phyloP scores from a whole-genome alignment of 1,140 invertebrate species.

The Lanistes nyassanus region DNA sequence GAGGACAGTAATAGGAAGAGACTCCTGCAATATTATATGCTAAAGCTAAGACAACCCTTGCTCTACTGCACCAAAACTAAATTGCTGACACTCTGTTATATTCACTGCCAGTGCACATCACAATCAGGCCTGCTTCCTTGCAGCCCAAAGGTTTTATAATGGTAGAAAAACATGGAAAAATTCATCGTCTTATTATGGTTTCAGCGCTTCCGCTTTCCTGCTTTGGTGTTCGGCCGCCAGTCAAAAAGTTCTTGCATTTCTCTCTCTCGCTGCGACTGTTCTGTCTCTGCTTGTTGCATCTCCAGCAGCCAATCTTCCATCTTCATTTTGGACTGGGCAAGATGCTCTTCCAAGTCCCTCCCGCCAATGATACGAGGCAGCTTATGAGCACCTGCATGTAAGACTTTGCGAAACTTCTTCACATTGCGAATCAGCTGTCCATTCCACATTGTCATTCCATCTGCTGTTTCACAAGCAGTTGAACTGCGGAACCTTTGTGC shows the following conservation, averaged over 20 bases:
- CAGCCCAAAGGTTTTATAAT: too few relatives aligned
- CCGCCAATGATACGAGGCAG: slow-evolving; percentile 50
- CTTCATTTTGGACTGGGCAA: slow-evolving; percentile 25
- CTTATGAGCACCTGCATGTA: slow-evolving; percentile 30
- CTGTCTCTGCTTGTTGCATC: slow-evolving; percentile 68
- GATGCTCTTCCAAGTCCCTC: slow-evolving; percentile 45
- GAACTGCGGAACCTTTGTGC: too few relatives aligned
- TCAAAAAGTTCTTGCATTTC: slow-evolving; percentile 13
- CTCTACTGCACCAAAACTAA: too few relatives aligned
- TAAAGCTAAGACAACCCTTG: too few relatives aligned
- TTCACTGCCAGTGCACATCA: too few relatives aligned
- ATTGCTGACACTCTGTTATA: too few relatives aligned
- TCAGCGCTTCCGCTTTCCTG: background rate
- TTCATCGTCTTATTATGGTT: too few relatives aligned
- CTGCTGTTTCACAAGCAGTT: slow-evolving; percentile 19
- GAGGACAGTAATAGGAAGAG: too few relatives aligned
- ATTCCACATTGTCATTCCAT: slow-evolving; percentile 41
- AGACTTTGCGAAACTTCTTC: slow-evolving; percentile 51
- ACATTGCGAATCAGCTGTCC: slow-evolving; percentile 46
- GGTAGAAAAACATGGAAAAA: too few relatives aligned
- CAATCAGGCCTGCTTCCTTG: too few relatives aligned
- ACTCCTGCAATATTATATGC: too few relatives aligned
- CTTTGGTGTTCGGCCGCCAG: background rate
- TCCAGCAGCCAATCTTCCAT: slow-evolving; percentile 47
- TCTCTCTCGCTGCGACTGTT: slow-evolving; percentile 10